Evolutionary conservation across 2,888 invertebrate species (phyloP).

Genomic region (Tetheella fluctuosa): DNA sequence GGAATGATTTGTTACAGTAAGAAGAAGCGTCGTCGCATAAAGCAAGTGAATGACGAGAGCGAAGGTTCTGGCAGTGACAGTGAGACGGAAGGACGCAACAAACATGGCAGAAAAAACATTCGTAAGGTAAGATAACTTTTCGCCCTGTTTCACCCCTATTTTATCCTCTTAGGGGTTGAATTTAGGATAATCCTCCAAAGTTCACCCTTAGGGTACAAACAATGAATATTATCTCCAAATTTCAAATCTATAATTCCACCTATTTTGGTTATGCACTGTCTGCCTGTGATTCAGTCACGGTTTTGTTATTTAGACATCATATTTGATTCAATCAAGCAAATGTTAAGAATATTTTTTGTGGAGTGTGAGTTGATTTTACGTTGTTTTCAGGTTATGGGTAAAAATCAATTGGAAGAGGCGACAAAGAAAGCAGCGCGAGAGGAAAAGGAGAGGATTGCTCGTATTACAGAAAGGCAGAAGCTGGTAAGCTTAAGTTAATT

Average conservation of each 20-base stretch:
- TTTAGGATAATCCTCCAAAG: too few relatives aligned
- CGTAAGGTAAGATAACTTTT: slow-evolving; percentile 65
- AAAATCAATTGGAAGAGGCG: slow-evolving; percentile 88
- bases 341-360: too few relatives aligned
- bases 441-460: slow-evolving; percentile 94
- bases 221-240: too few relatives aligned
- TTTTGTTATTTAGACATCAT: too few relatives aligned
- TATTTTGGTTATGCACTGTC: too few relatives aligned
- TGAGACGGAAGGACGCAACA: slow-evolving; percentile 75
- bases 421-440: slow-evolving; percentile 95
- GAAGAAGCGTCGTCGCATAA: slow-evolving; percentile 78
- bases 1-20: slow-evolving; percentile 51
- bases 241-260: too few relatives aligned
- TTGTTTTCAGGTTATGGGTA: slow-evolving; percentile 78
- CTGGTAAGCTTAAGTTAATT: slow-evolving; percentile 77
- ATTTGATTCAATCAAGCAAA: too few relatives aligned
- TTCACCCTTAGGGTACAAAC: too few relatives aligned
- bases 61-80: slow-evolving; percentile 71
- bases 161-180: too few relatives aligned
- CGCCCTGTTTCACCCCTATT: too few relatives aligned
- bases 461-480: slow-evolving; percentile 95
- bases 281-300: too few relatives aligned
- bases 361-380: too few relatives aligned
- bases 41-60: slow-evolving; percentile 65
- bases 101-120: slow-evolving; percentile 80